Percentiles rank a stretch among this genome's conserved stretches.
Evolutionary conservation across 2,113 vertebrate genomes (phyloP).

Genomic region (Sinocyclocheilus anophthalmus): DNA sequence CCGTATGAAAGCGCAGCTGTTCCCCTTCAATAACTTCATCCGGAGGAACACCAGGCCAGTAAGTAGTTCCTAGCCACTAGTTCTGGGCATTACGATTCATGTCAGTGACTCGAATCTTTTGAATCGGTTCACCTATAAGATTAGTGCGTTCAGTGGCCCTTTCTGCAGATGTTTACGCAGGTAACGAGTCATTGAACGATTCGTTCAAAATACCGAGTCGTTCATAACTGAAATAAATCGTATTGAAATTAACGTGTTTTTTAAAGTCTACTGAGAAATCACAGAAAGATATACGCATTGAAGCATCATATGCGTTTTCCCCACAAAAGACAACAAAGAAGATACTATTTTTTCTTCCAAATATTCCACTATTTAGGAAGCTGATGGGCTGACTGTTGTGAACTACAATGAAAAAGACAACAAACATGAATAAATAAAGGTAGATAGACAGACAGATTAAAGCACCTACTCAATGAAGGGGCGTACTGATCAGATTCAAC

Average conservation of each 20-base stretch:
- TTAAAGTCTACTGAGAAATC: too few species aligned
- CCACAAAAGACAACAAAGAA: neutral
- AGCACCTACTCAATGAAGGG: neutral
- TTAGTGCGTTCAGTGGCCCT: neutral
- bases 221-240: neutral
- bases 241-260: neutral
- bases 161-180: neutral
- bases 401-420: neutral
- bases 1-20: conserved; percentile 35
- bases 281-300: too few species aligned
- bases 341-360: neutral
- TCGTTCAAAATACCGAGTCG: neutral
- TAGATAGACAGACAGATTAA: neutral
- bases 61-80: conserved; percentile 49
- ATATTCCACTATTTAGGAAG: neutral
- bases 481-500: neutral
- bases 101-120: neutral
- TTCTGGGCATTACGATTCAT: neutral
- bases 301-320: neutral
- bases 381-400: neutral
- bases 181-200: neutral
- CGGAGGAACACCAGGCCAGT: conserved; percentile 55
- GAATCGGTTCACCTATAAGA: neutral
- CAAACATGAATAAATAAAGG: too few species aligned
- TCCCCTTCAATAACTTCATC: neutral